A percentile compares a stretch with the other conserved stretches of the same genome.
These are phyloP conservation scores for Pan paniscus DNA, from an alignment of 2,113 vertebrate genomes.

Conservation along the genomic window DNA sequence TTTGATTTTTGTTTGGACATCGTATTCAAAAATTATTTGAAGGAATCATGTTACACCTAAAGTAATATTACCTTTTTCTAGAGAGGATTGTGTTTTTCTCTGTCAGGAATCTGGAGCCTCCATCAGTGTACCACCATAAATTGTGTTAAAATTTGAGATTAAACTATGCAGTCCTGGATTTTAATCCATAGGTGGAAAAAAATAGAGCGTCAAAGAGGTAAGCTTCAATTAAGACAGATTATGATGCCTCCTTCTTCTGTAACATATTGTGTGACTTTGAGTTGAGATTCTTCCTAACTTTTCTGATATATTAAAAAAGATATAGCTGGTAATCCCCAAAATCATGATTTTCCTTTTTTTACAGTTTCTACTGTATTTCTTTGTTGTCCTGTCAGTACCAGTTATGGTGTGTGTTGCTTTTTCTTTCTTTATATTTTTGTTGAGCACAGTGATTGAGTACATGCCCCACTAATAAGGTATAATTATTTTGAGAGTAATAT, in stretches of 20 bases:
- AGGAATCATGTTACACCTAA: background rate
- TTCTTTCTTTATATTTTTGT: background rate
- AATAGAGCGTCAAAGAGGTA: background rate
- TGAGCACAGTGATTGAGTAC: background rate
- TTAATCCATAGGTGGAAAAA: background rate
- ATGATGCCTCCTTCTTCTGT: background rate
- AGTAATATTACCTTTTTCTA: background rate
- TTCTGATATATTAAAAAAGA: background rate
- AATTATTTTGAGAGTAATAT: background rate
- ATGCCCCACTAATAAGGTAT: background rate
- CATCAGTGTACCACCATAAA: background rate
- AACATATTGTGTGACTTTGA: background rate
- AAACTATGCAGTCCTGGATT: background rate
- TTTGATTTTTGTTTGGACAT: background rate
- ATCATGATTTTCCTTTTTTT: background rate
- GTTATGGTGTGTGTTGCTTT: background rate
- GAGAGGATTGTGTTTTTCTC: background rate
- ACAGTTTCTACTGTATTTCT: background rate
- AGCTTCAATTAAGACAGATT: background rate
- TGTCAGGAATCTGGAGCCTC: background rate
- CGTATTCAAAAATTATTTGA: background rate
- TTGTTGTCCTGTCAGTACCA: background rate
- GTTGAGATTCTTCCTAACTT: background rate
- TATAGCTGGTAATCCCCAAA: accelerated
- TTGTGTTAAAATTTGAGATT: background rate